phyloP scores from a whole-genome alignment of 1,140 invertebrate species.

The Trichonephila clavipes region DNA sequence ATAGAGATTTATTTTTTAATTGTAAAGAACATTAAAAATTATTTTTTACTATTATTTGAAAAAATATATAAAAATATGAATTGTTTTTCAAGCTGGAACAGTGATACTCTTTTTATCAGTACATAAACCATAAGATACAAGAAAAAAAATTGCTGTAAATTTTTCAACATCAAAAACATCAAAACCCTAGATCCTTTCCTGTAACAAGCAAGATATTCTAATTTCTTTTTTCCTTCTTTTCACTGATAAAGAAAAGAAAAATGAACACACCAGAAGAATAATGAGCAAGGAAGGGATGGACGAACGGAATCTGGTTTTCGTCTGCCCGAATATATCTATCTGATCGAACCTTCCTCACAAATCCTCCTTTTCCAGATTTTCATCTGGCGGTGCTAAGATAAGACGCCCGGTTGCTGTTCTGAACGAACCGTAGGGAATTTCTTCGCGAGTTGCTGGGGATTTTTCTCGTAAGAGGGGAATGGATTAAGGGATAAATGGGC shows the following conservation, averaged over 20 bases:
- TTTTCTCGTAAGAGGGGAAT: slow-evolving; percentile 8
- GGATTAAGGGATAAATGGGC: slow-evolving; percentile 43
- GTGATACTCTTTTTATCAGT: too few species aligned
- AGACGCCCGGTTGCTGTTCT: not conserved
- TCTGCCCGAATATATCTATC: not conserved
- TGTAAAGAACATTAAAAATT: too few species aligned
- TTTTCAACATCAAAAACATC: too few species aligned
- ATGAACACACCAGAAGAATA: not conserved
- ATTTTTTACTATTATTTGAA: too few species aligned
- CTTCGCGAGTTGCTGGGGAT: slow-evolving; percentile 18
- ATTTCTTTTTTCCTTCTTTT: not conserved
- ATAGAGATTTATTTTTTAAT: too few species aligned
- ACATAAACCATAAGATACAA: too few species aligned
- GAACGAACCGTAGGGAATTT: not conserved
- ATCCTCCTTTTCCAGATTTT: not conserved
- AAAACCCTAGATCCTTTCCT: not conserved
- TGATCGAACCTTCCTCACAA: not conserved
- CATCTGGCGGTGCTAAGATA: not conserved
- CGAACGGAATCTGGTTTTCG: not conserved
- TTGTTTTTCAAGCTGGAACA: too few species aligned
- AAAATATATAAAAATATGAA: too few species aligned
- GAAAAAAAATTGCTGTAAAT: too few species aligned
- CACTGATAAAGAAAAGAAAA: not conserved
- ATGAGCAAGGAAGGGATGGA: not conserved
- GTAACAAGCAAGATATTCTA: not conserved